Evolutionary conservation across 2,888 invertebrate species (phyloP).

Genomic region (Microdon myrmicae): DNA sequence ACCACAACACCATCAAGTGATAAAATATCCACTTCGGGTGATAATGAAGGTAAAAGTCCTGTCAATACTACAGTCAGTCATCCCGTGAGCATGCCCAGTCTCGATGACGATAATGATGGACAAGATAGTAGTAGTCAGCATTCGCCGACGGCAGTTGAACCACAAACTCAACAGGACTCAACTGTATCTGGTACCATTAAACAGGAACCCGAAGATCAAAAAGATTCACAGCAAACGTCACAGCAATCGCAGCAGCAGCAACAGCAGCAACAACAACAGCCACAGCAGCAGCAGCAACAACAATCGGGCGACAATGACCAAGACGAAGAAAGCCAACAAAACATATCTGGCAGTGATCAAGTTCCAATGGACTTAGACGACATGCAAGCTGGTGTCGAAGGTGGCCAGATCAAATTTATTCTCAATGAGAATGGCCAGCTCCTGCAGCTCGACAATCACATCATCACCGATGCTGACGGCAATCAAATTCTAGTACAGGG

Average conservation of each 20-base stretch:
- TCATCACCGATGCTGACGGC: conserved; percentile 67
- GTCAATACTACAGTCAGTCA: conserved; percentile 52
- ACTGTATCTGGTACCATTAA: conserved; percentile 4
- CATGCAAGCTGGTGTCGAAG: conserved; percentile 67
- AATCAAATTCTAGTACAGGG: conserved; percentile 67
- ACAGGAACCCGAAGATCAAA: conserved; percentile 38
- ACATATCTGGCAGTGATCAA: conserved; percentile 55
- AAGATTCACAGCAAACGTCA: conserved; percentile 22
- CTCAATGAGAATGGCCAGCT: conserved; percentile 67
- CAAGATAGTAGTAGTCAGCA: conserved; percentile 52
- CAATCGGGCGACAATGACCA: conserved; percentile 40
- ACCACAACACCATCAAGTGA: conserved; percentile 43
- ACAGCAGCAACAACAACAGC: conserved; percentile 33
- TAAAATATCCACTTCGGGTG: conserved; percentile 54
- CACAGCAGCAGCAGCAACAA: conserved; percentile 36
- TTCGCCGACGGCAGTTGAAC: conserved; percentile 46
- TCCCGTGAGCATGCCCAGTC: conserved; percentile 67
- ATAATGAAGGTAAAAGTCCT: conserved; percentile 40
- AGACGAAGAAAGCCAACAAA: conserved; percentile 47
- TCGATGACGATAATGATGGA: conserved; percentile 66
- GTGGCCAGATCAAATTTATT: conserved; percentile 67
- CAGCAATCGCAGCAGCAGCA: conserved; percentile 12
- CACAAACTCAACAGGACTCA: conserved; percentile 36
- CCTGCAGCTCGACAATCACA: conserved; percentile 66
- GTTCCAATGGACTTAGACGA: conserved; percentile 67